These are phyloP conservation scores for Acridotheres tristis DNA, from an alignment of 2,797 vertebrate genomes.

Conservation along the genomic window DNA sequence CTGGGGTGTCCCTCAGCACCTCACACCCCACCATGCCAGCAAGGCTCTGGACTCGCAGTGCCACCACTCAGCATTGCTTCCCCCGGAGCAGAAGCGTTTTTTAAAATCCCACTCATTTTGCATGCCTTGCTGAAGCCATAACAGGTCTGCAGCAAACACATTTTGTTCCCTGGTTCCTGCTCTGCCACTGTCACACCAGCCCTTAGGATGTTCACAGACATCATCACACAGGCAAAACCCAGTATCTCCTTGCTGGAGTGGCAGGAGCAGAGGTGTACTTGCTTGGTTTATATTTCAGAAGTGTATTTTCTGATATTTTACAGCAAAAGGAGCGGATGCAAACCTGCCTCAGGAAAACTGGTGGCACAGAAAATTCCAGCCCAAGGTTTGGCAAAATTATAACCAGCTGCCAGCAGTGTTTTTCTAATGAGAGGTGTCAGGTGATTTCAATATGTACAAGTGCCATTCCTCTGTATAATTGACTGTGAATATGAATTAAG, in stretches of 20 bases:
- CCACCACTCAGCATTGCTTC: not conserved
- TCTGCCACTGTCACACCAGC: too few relatives aligned
- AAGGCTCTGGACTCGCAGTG: not conserved
- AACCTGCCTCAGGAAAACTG: not conserved
- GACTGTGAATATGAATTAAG: not conserved
- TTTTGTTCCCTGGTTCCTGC: accelerated
- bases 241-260: not conserved
- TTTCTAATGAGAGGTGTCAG: not conserved
- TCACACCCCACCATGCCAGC: not conserved
- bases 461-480: not conserved
- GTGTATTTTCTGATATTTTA: not conserved
- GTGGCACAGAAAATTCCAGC: not conserved
- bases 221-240: not conserved
- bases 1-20: accelerated
- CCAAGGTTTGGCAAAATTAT: not conserved
- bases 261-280: not conserved
- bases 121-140: not conserved
- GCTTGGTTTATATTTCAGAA: not conserved
- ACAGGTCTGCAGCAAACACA: too few relatives aligned
- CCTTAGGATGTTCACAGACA: accelerated
- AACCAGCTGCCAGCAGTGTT: not conserved
- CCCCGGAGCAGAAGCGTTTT: not conserved
- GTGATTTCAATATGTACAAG: not conserved
- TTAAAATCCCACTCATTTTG: not conserved
- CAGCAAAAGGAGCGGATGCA: not conserved